phyloP scores from a whole-genome alignment of 30 jellyfish, hydroid and myxozoan genomes.

The Clytia hemisphaerica region DNA sequence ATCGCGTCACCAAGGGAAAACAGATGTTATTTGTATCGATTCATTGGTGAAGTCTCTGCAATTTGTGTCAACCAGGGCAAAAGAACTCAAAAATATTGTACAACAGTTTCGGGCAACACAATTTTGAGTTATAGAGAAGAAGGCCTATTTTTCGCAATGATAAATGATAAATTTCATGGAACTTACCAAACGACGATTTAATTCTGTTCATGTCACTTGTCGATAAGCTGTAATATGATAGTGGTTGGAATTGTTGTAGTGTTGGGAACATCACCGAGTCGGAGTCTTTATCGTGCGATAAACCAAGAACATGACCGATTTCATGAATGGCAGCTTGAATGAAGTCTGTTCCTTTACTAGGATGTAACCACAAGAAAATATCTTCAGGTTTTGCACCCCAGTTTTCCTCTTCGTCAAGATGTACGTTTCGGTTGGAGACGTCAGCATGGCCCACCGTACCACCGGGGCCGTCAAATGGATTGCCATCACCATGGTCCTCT shows the following conservation, averaged over 20 bases:
- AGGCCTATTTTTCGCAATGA: too few relatives aligned
- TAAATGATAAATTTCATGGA: too few relatives aligned
- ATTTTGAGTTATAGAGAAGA: not conserved
- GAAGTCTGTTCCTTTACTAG: constrained; percentile 16
- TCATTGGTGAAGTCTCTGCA: too few relatives aligned
- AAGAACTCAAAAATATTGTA: too few relatives aligned
- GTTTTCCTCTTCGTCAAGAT: constrained; percentile 23
- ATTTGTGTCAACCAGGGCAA: too few relatives aligned
- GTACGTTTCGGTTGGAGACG: not conserved
- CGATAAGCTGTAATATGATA: too few relatives aligned
- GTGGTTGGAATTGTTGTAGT: too few relatives aligned
- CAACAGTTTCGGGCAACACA: too few relatives aligned
- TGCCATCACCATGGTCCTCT: constrained; percentile 42
- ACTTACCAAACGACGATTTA: too few relatives aligned
- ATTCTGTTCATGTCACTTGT: too few relatives aligned
- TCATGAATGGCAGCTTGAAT: constrained; percentile 19
- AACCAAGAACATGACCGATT: constrained; percentile 34
- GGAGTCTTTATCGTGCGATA: not conserved
- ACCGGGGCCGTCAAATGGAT: constrained; percentile 31
- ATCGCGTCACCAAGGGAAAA: too few relatives aligned
- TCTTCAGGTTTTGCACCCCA: constrained; percentile 7
- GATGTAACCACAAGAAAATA: not conserved
- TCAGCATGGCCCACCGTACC: constrained; percentile 25
- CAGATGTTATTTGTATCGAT: too few relatives aligned
- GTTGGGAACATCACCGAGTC: constrained; percentile 23